Evolutionary conservation across 2,797 vertebrate genomes (phyloP).

Genomic region (Lagorchestes hirsutus): DNA sequence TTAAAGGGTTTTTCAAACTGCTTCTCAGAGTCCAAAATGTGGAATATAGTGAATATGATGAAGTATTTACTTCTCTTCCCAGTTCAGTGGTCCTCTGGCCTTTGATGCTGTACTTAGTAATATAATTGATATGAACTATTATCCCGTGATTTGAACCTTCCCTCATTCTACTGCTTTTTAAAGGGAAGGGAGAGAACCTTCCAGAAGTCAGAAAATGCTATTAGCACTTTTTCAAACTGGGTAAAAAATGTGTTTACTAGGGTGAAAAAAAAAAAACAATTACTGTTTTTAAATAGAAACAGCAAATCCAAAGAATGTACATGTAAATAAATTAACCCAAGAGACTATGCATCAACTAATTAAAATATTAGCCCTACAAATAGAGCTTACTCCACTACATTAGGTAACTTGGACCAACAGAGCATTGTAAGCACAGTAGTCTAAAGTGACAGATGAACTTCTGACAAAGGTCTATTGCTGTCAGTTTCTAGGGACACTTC

Average conservation of each 20-base stretch:
- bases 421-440: slow-evolving; percentile 71
- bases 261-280: slow-evolving; percentile 79
- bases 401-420: slow-evolving; percentile 71
- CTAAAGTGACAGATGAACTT: slow-evolving; percentile 69
- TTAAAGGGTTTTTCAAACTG: slow-evolving; percentile 78
- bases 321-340: slow-evolving; percentile 81
- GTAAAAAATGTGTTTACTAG: slow-evolving; percentile 85
- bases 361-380: slow-evolving; percentile 75
- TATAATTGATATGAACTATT: slow-evolving; percentile 84
- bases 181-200: slow-evolving; percentile 44
- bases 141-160: slow-evolving; percentile 80
- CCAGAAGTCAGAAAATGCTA: slow-evolving; percentile 81
- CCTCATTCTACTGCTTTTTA: slow-evolving; percentile 71
- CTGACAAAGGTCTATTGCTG: slow-evolving; percentile 53
- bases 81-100: slow-evolving; percentile 38
- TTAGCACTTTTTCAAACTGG: slow-evolving; percentile 83
- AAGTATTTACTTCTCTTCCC: too few relatives aligned
- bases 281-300: slow-evolving; percentile 79
- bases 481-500: slow-evolving; percentile 69
- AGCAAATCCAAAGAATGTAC: slow-evolving; percentile 81
- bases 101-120: slow-evolving; percentile 77
- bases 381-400: slow-evolving; percentile 73
- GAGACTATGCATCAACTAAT: slow-evolving; percentile 76
- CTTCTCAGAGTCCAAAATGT: slow-evolving; percentile 73
- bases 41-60: slow-evolving; percentile 72